A percentile compares a stretch with the other conserved stretches of the same genome.
phyloP scores from a whole-genome alignment of 2,888 invertebrate species.

The Fragum sueziense region DNA sequence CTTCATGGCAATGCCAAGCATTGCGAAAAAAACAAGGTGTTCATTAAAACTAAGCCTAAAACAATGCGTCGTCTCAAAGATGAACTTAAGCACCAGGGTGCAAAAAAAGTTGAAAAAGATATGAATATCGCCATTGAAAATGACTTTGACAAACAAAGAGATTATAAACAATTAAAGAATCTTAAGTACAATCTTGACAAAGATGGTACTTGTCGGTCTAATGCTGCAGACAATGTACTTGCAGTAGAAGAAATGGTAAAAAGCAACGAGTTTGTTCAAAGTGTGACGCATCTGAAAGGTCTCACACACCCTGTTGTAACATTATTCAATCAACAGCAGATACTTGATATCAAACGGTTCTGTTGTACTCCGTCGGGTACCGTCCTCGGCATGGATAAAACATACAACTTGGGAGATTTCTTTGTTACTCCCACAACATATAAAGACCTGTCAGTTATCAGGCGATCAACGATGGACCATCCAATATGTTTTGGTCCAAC shows the following conservation, averaged over 20 bases:
- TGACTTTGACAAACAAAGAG: conserved; percentile 8
- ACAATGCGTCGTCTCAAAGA: conserved; percentile 2
- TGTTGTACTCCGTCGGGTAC: conserved; percentile 24
- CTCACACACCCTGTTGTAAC: conserved; percentile 36
- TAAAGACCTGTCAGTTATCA: conserved; percentile 36
- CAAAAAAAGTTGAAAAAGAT: conserved; percentile 26
- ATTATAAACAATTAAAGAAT: conserved; percentile 31
- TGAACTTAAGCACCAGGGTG: conserved; percentile 15
- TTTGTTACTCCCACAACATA: conserved; percentile 40
- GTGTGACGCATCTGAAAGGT: conserved; percentile 33
- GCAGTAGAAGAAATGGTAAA: conserved; percentile 50
- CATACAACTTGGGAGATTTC: conserved; percentile 47
- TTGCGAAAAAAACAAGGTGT: conserved; percentile 8
- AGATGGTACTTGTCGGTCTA: not conserved
- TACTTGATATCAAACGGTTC: conserved; percentile 42
- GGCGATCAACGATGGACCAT: conserved; percentile 7
- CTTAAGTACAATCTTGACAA: conserved; percentile 26
- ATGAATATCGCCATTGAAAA: conserved; percentile 11
- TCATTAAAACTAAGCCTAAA: conserved; percentile 16
- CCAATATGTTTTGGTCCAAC: conserved; percentile 45
- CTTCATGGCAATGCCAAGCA: conserved; percentile 17
- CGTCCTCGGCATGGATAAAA: conserved; percentile 47
- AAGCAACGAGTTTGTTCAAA: conserved; percentile 38
- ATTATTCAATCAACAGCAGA: conserved; percentile 38
- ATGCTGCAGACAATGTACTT: conserved; percentile 47